These are phyloP conservation scores for Bombus balteatus DNA, from an alignment of 1,140 invertebrate species.

Conservation along the genomic window DNA sequence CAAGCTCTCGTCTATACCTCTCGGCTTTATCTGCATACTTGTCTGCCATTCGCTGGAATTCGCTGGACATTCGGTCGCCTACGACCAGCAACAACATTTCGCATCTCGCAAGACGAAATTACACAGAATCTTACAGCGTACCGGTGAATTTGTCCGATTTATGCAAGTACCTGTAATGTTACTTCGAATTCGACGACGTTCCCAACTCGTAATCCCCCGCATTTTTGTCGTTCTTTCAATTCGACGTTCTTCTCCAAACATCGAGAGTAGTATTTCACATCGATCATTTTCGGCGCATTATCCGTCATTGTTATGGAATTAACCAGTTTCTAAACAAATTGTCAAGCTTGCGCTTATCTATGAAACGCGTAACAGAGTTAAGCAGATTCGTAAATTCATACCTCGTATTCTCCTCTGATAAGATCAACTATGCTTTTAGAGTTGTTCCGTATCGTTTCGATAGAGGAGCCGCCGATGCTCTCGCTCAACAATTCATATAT, in stretches of 20 bases:
- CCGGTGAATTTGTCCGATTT: not conserved
- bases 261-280: conserved; percentile 85
- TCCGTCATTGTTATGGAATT: conserved; percentile 84
- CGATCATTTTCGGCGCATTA: conserved; percentile 84
- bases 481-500: conserved; percentile 86
- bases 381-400: conserved; percentile 71
- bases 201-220: conserved; percentile 85
- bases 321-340: conserved; percentile 74
- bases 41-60: conserved; percentile 86
- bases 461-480: conserved; percentile 86
- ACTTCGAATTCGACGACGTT: conserved; percentile 82
- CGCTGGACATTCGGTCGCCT: conserved; percentile 83
- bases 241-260: conserved; percentile 82
- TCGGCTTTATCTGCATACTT: conserved; percentile 88
- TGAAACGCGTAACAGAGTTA: not conserved
- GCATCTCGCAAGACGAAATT: not conserved
- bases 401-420: conserved; percentile 89
- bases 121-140: not conserved
- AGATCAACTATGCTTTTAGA: conserved; percentile 90
- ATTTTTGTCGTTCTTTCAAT: conserved; percentile 80
- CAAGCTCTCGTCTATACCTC: conserved; percentile 89
- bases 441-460: conserved; percentile 86
- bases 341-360: not conserved
- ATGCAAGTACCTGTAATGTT: conserved; percentile 61
- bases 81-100: conserved; percentile 9